Base-by-base conservation (phyloP, 2,113 vertebrate species). In the Epinephelus lanceolatus region DNA sequence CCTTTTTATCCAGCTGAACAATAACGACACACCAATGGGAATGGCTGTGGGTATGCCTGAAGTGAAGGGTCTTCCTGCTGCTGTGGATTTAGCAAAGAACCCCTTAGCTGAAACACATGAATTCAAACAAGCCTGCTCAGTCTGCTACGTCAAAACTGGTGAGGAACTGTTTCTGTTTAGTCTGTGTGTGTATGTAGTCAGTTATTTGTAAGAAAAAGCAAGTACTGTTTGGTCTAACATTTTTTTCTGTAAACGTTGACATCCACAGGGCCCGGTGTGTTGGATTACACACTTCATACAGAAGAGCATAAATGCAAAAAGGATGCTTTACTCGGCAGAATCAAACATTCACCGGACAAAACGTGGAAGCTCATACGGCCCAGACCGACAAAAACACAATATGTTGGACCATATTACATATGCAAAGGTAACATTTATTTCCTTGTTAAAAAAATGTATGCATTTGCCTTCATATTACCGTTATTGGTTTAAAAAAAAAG, bases 221-320 rank as follows among this genome's bases (percentile, higher is more conserved):
- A 3, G 66, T 2, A 5, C 15, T 11, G 30, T 66, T 80, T 45
- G 33, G 2, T 51, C 18, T 53, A 30, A 40, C 59, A 2, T 71
- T 61, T 47, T 18, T 47, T 18, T 49, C 27, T 1, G 4, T 25
- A 6, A 10, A 45, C 9, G 8, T 13, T 27, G 45, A 14, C 51
- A 2, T 70, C 51, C 68, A 80, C 91, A 99, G 98, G 97, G 55
- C 94, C 96, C 27, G 97, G 97, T 75, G 93, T 97, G 88, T 68
- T 98, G 92, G 96, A 98, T 94, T 98, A 97, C 1, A 90, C 94
- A 65, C 96, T 97, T 86, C 93, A 94, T 83, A 89, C 94, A 17
- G 96, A 94, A 83, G 97, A 99, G 47, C 98, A 99, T 94, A 97
- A 98, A 90, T 99, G 98, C 95, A 99, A 98, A 96, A 99, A 99